Conservation (phyloP, 2,888 invertebrate species). For the Diabrotica balteata region DNA sequence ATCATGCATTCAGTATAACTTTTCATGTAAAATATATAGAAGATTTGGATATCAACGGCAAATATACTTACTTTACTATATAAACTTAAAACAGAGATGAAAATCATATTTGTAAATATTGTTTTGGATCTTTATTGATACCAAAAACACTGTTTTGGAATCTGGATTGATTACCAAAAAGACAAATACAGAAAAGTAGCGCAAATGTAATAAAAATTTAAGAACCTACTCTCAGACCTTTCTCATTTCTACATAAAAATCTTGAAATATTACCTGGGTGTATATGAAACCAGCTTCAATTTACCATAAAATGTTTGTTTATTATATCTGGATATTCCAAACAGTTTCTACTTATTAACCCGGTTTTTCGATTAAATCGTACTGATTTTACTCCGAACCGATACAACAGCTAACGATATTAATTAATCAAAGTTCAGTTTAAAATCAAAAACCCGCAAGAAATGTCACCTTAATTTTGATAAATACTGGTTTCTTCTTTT, state of each 20-base stretch:
- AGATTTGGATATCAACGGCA: too few species aligned
- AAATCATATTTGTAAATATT: too few species aligned
- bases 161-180: too few species aligned
- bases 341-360: conserved; percentile 26
- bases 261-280: conserved; percentile 8
- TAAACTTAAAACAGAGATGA: too few species aligned
- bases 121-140: too few species aligned
- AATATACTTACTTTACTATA: too few species aligned
- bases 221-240: too few species aligned
- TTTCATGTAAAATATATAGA: too few species aligned
- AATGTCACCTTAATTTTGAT: neutral
- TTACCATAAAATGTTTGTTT: conserved; percentile 19
- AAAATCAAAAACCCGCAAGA: conserved; percentile 4
- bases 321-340: conserved; percentile 8
- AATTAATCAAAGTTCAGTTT: neutral
- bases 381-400: conserved; percentile 2
- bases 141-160: too few species aligned
- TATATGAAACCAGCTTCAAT: conserved; percentile 3
- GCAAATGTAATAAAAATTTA: conserved; percentile 1
- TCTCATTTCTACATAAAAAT: neutral
- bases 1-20: too few species aligned
- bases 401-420: neutral
- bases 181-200: neutral
- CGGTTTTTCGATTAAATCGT: conserved; percentile 10
- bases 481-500: neutral